Percentiles rank a stretch among this genome's conserved stretches.
Conservation (phyloP, 2,113 vertebrate species). For the Caloenas nicobarica region DNA sequence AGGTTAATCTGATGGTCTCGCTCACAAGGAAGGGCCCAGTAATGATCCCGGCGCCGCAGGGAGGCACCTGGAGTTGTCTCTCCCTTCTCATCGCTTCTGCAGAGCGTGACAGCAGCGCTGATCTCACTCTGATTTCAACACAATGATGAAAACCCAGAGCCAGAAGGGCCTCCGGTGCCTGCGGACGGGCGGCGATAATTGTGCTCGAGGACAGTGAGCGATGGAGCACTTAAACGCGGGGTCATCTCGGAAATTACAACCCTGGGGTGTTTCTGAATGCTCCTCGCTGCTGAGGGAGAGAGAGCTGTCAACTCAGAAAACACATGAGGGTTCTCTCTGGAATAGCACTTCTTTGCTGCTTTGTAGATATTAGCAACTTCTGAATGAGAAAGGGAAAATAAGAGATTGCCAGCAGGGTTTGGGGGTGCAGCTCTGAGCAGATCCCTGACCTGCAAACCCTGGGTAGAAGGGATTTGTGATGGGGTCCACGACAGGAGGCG, state of each 20-base stretch:
- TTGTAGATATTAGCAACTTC: not conserved
- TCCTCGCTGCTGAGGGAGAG: not conserved
- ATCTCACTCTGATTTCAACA: not conserved
- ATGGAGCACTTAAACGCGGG: not conserved
- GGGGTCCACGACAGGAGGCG: not conserved
- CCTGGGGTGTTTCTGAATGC: not conserved
- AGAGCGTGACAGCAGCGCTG: not conserved
- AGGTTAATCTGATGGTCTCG: not conserved
- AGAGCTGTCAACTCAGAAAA: not conserved
- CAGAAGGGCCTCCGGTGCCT: not conserved
- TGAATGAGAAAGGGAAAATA: not conserved
- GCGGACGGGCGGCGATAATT: not conserved
- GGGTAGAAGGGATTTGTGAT: not conserved
- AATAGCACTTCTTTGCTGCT: not conserved
- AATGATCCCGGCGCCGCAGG: not conserved
- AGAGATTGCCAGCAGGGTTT: accelerated
- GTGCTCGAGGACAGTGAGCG: not conserved
- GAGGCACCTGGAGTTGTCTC: not conserved
- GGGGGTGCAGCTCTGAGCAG: not conserved
- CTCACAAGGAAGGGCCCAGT: not conserved
- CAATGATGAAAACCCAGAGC: not conserved
- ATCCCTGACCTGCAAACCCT: not conserved
- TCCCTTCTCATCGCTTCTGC: not conserved
- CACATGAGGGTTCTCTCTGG: not conserved
- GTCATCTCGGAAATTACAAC: not conserved